A percentile compares a stretch with the other conserved stretches of the same genome.
Conservation (phyloP, 2,888 invertebrate genomes). For the Steromphala cineraria region DNA sequence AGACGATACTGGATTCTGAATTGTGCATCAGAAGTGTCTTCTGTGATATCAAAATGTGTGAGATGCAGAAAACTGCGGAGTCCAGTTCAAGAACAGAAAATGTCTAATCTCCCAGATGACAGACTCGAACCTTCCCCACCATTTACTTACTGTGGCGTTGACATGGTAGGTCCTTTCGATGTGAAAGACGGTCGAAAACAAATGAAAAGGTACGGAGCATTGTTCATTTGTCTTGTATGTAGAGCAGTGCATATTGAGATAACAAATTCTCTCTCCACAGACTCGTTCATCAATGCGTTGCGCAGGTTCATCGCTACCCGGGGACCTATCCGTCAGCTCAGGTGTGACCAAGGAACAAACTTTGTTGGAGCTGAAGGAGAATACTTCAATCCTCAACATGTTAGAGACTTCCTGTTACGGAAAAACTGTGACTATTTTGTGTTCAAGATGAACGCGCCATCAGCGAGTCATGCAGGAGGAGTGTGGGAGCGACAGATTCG, state of each 20-base stretch:
- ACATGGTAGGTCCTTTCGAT: constrained; percentile 35
- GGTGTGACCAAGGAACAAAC: constrained; percentile 43
- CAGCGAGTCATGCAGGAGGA: constrained; percentile 53
- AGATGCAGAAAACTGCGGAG: constrained; percentile 56
- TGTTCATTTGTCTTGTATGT: constrained; percentile 66
- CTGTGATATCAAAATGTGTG: constrained; percentile 54
- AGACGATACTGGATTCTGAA: constrained; percentile 65
- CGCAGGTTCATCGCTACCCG: constrained; percentile 27
- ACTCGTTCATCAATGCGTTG: constrained; percentile 42
- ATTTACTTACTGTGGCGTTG: constrained; percentile 25
- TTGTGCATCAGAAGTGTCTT: constrained; percentile 46
- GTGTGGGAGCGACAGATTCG: constrained; percentile 56
- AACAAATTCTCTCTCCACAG: constrained; percentile 37
- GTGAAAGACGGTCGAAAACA: constrained; percentile 53
- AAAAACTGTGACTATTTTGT: constrained; percentile 30
- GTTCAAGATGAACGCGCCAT: constrained; percentile 47
- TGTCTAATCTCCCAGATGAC: constrained; percentile 26
- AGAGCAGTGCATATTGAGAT: constrained; percentile 64
- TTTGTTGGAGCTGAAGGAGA: constrained; percentile 42
- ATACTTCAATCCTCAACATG: constrained; percentile 28
- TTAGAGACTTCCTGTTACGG: constrained; percentile 24
- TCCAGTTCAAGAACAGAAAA: constrained; percentile 21
- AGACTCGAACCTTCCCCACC: constrained; percentile 15
- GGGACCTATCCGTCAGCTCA: constrained; percentile 36
- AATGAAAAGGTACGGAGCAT: constrained; percentile 57